Conservation (phyloP, 2,888 invertebrate species). For the Pachymerium ferrugineum region DNA sequence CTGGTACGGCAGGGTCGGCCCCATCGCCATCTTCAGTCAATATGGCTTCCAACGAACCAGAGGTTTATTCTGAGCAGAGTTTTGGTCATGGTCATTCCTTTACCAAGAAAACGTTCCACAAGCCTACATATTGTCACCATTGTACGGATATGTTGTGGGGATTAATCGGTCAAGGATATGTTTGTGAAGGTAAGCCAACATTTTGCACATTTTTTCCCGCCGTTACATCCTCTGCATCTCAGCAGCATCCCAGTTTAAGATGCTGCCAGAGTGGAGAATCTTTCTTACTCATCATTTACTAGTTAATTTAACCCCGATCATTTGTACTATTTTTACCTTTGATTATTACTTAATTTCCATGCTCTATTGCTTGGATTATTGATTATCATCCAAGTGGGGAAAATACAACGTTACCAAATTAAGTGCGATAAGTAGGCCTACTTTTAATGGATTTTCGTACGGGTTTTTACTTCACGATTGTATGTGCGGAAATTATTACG, state of each 20-base stretch:
- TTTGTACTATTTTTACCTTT: too few relatives aligned
- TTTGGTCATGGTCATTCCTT: slow-evolving; percentile 82
- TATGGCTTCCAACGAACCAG: slow-evolving; percentile 37
- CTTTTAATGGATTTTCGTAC: neutral
- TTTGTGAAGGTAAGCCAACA: slow-evolving; percentile 88
- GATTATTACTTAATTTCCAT: too few relatives aligned
- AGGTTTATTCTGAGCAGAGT: slow-evolving; percentile 29
- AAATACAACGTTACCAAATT: neutral
- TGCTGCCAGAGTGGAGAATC: neutral
- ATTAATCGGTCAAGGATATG: slow-evolving; percentile 98
- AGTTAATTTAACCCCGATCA: too few relatives aligned
- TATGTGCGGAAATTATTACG: too few relatives aligned
- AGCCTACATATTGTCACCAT: slow-evolving; percentile 99
- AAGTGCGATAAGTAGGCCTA: slow-evolving; percentile 3
- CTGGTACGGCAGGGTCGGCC: slow-evolving; percentile 20
- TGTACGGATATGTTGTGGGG: slow-evolving; percentile 99
- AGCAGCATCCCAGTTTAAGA: neutral
- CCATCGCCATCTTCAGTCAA: slow-evolving; percentile 32
- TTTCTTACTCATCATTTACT: neutral
- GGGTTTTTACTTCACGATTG: too few relatives aligned
- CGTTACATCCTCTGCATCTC: neutral
- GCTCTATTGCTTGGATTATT: too few relatives aligned
- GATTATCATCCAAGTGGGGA: neutral
- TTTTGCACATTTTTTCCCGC: slow-evolving; percentile 18
- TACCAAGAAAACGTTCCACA: slow-evolving; percentile 99